Percentiles rank a stretch among this genome's conserved stretches.
These are phyloP conservation scores for Halichoerus grypus DNA, from an alignment of 2,113 vertebrate genomes.

Conservation along the genomic window DNA sequence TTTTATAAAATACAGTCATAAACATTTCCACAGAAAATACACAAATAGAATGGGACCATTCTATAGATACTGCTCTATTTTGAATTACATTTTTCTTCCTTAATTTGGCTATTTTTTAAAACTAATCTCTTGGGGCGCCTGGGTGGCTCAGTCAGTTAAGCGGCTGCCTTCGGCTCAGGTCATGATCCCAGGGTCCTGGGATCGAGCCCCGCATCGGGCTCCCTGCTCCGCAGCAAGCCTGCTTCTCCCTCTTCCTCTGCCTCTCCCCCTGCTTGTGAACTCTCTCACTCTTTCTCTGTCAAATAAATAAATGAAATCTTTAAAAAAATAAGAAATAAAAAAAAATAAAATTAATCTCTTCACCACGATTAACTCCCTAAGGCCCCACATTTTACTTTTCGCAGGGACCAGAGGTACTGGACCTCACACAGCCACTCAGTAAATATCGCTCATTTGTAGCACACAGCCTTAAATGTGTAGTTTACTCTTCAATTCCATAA, in stretches of 20 bases:
- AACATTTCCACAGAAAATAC: background rate
- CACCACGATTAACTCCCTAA: background rate
- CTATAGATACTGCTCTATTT: background rate
- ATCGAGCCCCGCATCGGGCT: too few species aligned
- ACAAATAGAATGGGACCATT: background rate
- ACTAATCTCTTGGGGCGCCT: background rate
- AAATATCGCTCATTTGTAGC: rapidly evolving
- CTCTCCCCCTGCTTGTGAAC: too few species aligned
- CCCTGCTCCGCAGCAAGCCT: too few species aligned
- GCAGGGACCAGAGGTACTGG: rapidly evolving
- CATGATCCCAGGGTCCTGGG: too few species aligned
- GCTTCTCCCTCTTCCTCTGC: too few species aligned
- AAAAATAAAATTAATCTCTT: background rate
- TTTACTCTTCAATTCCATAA: background rate
- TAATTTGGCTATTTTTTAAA: background rate
- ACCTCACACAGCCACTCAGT: too few species aligned
- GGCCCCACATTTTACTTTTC: background rate
- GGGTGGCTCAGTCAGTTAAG: too few species aligned
- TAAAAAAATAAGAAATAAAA: too few species aligned
- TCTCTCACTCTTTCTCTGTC: too few species aligned
- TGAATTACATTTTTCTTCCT: background rate
- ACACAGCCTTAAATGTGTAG: background rate
- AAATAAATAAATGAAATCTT: too few species aligned
- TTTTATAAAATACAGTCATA: background rate
- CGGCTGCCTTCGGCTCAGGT: too few species aligned